phyloP scores from a whole-genome alignment of 1,140 invertebrate species.

The Rhyzopertha dominica region DNA sequence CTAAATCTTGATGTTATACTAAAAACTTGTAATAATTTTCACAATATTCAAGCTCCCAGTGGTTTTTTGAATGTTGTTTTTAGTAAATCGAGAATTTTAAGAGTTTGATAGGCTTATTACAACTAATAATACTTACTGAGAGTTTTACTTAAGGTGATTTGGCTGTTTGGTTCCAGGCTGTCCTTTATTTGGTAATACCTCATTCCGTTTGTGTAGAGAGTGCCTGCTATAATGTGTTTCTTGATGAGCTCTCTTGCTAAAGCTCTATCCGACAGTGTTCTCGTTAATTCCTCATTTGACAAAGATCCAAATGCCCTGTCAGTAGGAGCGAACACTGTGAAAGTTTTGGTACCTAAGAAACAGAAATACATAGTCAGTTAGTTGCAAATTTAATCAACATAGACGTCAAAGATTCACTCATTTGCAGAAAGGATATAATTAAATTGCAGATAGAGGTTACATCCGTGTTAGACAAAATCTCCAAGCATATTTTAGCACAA shows the following conservation, averaged over 20 bases:
- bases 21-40: no score
- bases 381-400: conserved; percentile 3
- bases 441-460: neutral
- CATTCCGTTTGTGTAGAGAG: conserved; percentile 77
- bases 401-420: conserved; percentile 11
- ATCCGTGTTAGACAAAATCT: no score
- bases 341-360: conserved; percentile 66
- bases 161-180: conserved; percentile 60
- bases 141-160: conserved; percentile 69
- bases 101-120: no score
- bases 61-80: no score
- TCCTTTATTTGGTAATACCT: conserved; percentile 77
- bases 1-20: no score
- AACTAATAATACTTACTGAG: no score
- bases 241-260: conserved; percentile 70
- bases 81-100: no score
- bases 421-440: neutral
- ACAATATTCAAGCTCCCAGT: no score
- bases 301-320: conserved; percentile 72
- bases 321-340: conserved; percentile 79
- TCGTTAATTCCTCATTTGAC: conserved; percentile 56
- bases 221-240: conserved; percentile 69
- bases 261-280: conserved; percentile 55
- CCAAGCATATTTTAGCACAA: no score
- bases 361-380: conserved; percentile 7